Conservation (phyloP, 2,113 vertebrate genomes). For the Podilymbus podiceps region DNA sequence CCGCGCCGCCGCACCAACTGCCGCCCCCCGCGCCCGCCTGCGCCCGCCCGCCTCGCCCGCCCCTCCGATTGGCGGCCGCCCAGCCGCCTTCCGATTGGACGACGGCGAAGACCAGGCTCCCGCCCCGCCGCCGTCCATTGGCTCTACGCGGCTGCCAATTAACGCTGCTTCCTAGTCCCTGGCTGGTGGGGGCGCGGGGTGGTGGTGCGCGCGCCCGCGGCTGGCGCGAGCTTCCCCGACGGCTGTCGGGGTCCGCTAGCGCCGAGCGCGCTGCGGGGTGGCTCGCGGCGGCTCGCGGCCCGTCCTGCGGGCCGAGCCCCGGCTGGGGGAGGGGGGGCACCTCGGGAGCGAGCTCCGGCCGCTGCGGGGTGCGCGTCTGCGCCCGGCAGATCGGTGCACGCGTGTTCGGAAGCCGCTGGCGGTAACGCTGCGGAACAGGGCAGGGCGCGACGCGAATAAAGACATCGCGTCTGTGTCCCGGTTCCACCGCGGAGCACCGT, state of each 20-base stretch:
- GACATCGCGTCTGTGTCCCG: neutral
- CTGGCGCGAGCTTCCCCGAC: accelerated
- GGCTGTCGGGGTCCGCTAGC: no score
- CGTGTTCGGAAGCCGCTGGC: neutral
- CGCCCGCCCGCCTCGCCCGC: neutral
- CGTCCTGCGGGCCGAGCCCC: neutral
- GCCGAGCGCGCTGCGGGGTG: neutral
- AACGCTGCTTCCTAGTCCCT: neutral
- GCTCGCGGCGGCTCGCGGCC: no score
- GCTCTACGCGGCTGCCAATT: neutral
- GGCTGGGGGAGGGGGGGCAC: neutral
- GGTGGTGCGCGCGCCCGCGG: no score
- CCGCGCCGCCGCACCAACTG: neutral
- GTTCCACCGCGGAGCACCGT: neutral
- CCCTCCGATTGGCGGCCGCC: neutral
- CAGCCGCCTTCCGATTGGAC: neutral
- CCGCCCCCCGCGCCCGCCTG: neutral
- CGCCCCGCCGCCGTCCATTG: neutral
- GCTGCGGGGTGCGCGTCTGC: neutral
- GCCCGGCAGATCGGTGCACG: neutral
- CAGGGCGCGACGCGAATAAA: neutral
- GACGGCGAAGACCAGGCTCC: accelerated
- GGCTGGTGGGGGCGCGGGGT: neutral
- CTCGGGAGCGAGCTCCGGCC: neutral
- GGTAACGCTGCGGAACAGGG: neutral